phyloP scores from a whole-genome alignment of 2,888 invertebrate genomes.

The Ischnus inquisitorius region DNA sequence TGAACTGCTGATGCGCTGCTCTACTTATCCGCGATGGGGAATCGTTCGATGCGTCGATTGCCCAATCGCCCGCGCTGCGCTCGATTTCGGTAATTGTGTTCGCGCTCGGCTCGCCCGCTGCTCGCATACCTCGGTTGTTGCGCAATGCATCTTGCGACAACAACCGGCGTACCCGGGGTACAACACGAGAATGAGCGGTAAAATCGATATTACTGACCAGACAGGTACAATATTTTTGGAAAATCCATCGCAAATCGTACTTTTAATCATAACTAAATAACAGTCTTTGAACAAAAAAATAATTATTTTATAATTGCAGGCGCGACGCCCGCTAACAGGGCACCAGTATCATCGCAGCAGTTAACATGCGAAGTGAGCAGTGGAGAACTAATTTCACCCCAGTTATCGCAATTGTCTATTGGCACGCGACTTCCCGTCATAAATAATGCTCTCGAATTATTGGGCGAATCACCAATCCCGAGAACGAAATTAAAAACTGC shows the following conservation, averaged over 20 bases:
- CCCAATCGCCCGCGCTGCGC: too few species aligned
- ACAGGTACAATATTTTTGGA: not conserved
- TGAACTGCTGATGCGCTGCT: too few species aligned
- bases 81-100: too few species aligned
- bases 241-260: not conserved
- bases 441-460: conserved; percentile 35
- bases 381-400: not conserved
- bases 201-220: not conserved
- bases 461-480: conserved; percentile 38
- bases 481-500: not conserved
- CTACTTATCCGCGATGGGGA: too few species aligned
- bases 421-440: conserved; percentile 35
- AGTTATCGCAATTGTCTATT: conserved; percentile 26
- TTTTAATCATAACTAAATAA: not conserved
- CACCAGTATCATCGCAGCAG: conserved; percentile 11
- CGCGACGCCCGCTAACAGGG: not conserved
- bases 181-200: not conserved
- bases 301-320: not conserved
- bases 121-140: too few species aligned
- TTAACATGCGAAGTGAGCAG: conserved; percentile 20
- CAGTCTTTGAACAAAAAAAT: not conserved
- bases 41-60: too few species aligned
- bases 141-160: too few species aligned
- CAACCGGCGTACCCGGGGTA: too few species aligned
- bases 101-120: too few species aligned